A percentile compares a stretch with the other conserved stretches of the same genome.
These are phyloP conservation scores for Prochilodus magdalenae DNA, from an alignment of 2,113 vertebrate species.

Conservation along the genomic window DNA sequence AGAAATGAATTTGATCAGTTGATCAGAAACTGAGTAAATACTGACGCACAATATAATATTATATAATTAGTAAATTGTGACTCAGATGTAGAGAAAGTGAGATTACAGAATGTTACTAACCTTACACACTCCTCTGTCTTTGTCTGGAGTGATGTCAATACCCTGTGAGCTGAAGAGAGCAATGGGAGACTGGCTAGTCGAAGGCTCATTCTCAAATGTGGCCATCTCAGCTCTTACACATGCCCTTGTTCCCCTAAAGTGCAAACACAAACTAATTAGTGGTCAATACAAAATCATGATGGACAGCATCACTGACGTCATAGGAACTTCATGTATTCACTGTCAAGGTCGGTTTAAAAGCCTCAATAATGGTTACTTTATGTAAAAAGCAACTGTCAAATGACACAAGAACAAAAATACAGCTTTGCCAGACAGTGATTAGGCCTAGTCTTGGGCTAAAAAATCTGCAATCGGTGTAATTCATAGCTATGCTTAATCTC, in stretches of 20 bases:
- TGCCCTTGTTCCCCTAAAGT: constrained; percentile 61
- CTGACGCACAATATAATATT: not conserved
- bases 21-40: not conserved
- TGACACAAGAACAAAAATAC: too few relatives aligned
- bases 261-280: constrained; percentile 1
- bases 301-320: too few relatives aligned
- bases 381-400: not conserved
- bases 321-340: too few relatives aligned
- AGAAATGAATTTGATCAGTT: not conserved
- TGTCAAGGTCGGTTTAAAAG: too few relatives aligned
- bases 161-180: constrained; percentile 78
- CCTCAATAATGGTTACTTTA: too few relatives aligned
- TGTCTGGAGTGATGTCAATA: constrained; percentile 84
- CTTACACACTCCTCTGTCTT: constrained; percentile 91
- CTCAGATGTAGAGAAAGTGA: constrained; percentile 10
- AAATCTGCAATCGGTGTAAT: too few relatives aligned
- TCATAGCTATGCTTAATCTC: too few relatives aligned
- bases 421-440: too few relatives aligned
- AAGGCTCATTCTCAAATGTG: constrained; percentile 83
- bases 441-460: too few relatives aligned
- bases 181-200: constrained; percentile 75
- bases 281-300: too few relatives aligned
- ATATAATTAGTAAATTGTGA: not conserved
- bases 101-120: constrained; percentile 64
- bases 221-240: constrained; percentile 80